Evolutionary conservation across 2,888 invertebrate genomes (phyloP).

Genomic region (Limnephilus marmoratus): DNA sequence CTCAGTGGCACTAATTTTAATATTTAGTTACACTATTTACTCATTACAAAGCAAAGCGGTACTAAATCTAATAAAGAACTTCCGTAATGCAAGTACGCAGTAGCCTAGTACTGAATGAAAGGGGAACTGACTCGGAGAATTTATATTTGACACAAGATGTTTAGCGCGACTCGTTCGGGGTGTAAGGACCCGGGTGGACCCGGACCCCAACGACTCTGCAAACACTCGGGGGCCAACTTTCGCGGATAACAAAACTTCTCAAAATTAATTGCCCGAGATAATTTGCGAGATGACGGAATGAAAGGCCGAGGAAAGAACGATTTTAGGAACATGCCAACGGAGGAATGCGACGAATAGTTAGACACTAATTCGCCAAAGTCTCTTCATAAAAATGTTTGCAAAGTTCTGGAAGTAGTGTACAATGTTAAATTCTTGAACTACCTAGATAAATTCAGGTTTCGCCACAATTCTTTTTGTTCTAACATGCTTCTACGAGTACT

Average conservation of each 20-base stretch:
- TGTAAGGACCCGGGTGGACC: neutral
- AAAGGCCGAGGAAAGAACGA: slow-evolving; percentile 59
- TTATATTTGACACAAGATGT: slow-evolving; percentile 33
- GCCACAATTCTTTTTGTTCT: neutral
- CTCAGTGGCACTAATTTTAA: neutral
- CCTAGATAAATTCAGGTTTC: neutral
- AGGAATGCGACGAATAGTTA: slow-evolving; percentile 48
- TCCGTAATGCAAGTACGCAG: neutral
- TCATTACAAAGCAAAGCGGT: neutral
- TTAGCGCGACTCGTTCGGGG: neutral
- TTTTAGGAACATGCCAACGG: slow-evolving; percentile 52
- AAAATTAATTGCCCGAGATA: slow-evolving; percentile 65
- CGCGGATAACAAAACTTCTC: slow-evolving; percentile 61
- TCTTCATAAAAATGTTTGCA: slow-evolving; percentile 36
- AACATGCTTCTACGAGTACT: neutral
- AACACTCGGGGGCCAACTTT: slow-evolving; percentile 47
- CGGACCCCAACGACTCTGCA: slow-evolving; percentile 39
- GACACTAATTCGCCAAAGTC: slow-evolving; percentile 51
- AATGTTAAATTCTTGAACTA: neutral
- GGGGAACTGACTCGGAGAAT: neutral
- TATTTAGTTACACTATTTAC: neutral
- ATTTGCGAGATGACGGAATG: slow-evolving; percentile 64
- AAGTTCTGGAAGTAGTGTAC: slow-evolving; percentile 11
- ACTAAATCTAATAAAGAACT: neutral
- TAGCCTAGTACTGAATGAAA: neutral